Conservation (phyloP, 2,113 vertebrate species). For the Heloderma charlesbogerti region DNA sequence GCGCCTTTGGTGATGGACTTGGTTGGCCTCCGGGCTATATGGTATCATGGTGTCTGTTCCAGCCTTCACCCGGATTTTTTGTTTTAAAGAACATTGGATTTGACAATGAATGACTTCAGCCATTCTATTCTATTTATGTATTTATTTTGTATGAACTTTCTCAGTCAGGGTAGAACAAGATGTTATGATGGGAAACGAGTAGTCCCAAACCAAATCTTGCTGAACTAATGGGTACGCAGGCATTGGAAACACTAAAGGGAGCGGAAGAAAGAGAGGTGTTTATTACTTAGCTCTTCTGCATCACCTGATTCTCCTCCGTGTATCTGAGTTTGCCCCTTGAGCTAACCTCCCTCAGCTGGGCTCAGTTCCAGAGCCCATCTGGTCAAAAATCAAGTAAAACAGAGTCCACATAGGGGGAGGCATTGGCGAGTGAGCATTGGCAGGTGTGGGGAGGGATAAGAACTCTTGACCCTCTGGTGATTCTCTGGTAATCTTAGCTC, state of each 20-base stretch:
- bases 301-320: background rate
- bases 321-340: background rate
- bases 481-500: background rate
- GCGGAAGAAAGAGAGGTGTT: no score
- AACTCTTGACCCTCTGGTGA: background rate
- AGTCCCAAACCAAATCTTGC: background rate
- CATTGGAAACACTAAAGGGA: no score
- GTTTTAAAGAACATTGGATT: no score
- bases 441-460: background rate
- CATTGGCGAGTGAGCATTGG: no score
- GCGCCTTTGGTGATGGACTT: no score
- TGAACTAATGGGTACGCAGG: background rate
- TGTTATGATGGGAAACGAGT: background rate
- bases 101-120: background rate
- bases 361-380: background rate
- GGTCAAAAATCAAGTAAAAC: background rate
- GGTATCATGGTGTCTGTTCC: no score
- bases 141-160: no score
- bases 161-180: no score
- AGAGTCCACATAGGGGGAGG: background rate
- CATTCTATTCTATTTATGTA: no score
- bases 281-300: background rate
- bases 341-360: background rate
- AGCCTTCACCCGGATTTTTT: no score
- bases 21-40: no score